phyloP scores from a whole-genome alignment of 2,113 vertebrate genomes.

The Dermatemys mawii region DNA sequence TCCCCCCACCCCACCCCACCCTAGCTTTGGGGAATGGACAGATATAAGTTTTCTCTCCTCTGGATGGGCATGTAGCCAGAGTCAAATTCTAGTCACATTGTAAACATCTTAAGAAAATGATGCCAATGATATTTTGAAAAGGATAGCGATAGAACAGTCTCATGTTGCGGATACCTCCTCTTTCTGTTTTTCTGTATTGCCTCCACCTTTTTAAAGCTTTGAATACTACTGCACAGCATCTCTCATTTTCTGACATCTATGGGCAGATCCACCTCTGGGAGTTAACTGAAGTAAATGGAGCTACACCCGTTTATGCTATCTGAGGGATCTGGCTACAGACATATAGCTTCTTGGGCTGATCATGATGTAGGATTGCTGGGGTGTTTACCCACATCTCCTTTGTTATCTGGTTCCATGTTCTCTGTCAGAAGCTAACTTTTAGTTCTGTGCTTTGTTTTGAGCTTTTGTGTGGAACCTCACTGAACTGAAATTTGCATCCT shows the following conservation, averaged over 20 bases:
- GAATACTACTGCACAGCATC: neutral
- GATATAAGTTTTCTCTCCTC: neutral
- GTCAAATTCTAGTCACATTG: neutral
- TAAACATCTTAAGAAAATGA: neutral
- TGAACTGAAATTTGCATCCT: constrained; percentile 20
- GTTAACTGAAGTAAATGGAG: neutral
- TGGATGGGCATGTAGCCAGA: accelerated
- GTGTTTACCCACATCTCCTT: neutral
- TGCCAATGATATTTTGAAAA: neutral
- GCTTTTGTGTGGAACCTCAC: neutral
- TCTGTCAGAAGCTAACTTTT: neutral
- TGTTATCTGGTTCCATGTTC: neutral
- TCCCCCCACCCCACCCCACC: accelerated
- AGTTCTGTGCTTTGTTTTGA: neutral
- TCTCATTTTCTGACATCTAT: neutral
- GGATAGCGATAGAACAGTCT: neutral
- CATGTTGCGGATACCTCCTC: neutral
- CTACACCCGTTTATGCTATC: neutral
- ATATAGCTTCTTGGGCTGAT: neutral
- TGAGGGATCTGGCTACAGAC: neutral
- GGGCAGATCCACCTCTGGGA: neutral
- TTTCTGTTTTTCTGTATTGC: neutral
- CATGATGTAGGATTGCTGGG: neutral
- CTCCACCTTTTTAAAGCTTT: neutral
- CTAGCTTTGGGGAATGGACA: neutral